These are phyloP conservation scores for Bellardia bayeri DNA, from an alignment of 2,888 invertebrate genomes.

Conservation along the genomic window DNA sequence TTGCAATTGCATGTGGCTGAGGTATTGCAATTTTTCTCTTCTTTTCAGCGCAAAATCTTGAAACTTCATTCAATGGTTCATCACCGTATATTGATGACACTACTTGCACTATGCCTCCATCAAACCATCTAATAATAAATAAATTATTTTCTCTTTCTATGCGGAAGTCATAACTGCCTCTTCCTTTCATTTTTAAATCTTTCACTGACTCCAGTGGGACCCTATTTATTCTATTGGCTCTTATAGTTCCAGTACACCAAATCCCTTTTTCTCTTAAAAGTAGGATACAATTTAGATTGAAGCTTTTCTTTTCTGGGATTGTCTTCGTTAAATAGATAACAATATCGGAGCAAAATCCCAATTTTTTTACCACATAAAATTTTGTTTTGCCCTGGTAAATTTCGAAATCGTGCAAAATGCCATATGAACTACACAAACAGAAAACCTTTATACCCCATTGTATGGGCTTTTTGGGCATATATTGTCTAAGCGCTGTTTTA, in stretches of 20 bases:
- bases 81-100: conserved; percentile 32
- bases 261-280: background rate
- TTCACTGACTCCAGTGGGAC: background rate
- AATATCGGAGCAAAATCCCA: too few species aligned
- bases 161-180: background rate
- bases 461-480: too few species aligned
- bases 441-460: too few species aligned
- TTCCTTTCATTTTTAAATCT: background rate
- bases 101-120: conserved; percentile 10
- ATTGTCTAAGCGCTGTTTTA: too few species aligned
- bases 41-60: conserved; percentile 46
- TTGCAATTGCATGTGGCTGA: conserved; percentile 51
- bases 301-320: too few species aligned
- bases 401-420: too few species aligned
- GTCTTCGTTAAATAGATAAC: too few species aligned
- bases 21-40: conserved; percentile 32
- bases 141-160: background rate
- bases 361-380: too few species aligned
- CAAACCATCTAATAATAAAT: background rate
- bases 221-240: background rate
- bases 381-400: too few species aligned
- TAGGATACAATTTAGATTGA: too few species aligned
- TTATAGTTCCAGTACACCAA: background rate
- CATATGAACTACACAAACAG: too few species aligned
- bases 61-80: conserved; percentile 9